Conservation (phyloP, 2,797 vertebrate genomes). For the Odontamblyopus lacepedii region DNA sequence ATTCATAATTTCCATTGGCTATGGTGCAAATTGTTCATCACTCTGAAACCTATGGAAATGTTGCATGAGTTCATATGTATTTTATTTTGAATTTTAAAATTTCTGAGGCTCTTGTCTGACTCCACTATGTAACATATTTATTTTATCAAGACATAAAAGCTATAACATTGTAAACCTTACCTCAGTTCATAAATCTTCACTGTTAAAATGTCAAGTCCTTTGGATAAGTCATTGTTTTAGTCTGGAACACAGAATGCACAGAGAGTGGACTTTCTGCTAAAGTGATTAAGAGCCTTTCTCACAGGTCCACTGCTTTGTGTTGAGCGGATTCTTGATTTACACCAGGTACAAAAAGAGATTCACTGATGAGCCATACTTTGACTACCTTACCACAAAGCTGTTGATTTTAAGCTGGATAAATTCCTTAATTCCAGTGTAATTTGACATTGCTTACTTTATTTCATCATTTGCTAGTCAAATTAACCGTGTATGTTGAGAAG, state of each 20-base stretch:
- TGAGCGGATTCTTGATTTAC: not conserved
- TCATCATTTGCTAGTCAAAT: constrained; percentile 6
- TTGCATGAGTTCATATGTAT: no score
- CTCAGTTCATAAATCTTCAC: constrained; percentile 4
- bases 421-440: not conserved
- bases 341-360: not conserved
- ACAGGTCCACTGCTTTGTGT: not conserved
- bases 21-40: no score
- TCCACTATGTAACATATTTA: not conserved
- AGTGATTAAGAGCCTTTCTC: constrained; percentile 7
- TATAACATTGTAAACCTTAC: not conserved
- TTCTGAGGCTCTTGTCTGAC: not conserved
- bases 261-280: not conserved
- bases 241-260: not conserved
- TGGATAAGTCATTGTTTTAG: constrained; percentile 4
- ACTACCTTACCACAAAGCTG: not conserved
- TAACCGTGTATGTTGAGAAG: not conserved
- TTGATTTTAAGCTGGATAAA: not conserved
- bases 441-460: constrained; percentile 1
- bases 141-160: not conserved
- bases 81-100: not conserved
- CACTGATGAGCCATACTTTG: not conserved
- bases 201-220: not conserved
- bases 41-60: no score
- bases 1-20: no score